Conservation (phyloP, 2,888 invertebrate genomes). For the Caenorhabditis parvicauda region DNA sequence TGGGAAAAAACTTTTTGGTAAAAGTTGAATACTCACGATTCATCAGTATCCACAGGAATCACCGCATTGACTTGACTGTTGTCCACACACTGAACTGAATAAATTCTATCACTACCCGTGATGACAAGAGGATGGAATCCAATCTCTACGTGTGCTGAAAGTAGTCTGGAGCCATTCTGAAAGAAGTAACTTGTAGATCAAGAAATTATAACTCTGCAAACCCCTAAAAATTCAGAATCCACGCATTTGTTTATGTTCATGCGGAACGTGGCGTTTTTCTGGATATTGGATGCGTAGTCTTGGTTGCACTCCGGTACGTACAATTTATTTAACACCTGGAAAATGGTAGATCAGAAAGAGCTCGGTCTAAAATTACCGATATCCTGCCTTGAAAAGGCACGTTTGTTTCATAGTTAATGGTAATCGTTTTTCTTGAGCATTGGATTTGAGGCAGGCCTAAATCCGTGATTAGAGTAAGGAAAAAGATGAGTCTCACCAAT, state of each 20-base stretch:
- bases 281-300: conserved; percentile 34
- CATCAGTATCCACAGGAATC: too few species aligned
- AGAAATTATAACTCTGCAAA: conserved; percentile 1
- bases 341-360: too few species aligned
- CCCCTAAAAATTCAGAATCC: conserved; percentile 24
- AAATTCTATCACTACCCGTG: conserved; percentile 39
- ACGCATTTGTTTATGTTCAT: conserved; percentile 29
- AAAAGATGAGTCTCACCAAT: too few species aligned
- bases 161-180: conserved; percentile 44
- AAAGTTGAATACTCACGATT: too few species aligned
- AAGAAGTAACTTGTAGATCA: background rate
- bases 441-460: conserved; percentile 20
- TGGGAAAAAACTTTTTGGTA: too few species aligned
- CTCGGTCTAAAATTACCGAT: conserved; percentile 28
- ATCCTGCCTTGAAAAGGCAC: conserved; percentile 40
- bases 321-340: conserved; percentile 29
- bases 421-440: conserved; percentile 26
- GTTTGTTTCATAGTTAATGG: conserved; percentile 26
- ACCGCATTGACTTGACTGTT: conserved; percentile 6
- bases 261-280: conserved; percentile 29
- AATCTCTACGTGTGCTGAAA: conserved; percentile 37
- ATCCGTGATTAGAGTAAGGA: too few species aligned
- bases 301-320: conserved; percentile 35
- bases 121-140: conserved; percentile 47
- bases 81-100: conserved; percentile 36